Conservation (phyloP, 2,888 invertebrate species). For the Dynastes hyllus region DNA sequence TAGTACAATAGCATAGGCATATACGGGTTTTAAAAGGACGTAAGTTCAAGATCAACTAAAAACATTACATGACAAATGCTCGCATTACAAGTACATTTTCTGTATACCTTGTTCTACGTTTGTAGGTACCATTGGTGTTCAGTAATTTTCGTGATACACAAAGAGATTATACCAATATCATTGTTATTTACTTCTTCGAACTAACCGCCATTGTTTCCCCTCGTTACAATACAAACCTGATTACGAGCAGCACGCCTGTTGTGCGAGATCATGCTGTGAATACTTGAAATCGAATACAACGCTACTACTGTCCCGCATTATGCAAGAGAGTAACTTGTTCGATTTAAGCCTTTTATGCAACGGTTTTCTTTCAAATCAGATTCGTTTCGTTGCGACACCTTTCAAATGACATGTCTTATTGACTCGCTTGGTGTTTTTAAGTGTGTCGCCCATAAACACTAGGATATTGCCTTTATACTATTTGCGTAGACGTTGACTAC, state of each 20-base stretch:
- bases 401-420: constrained; percentile 25
- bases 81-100: neutral
- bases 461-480: constrained; percentile 12
- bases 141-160: constrained; percentile 26
- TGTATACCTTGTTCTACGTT: neutral
- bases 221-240: constrained; percentile 37
- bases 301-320: constrained; percentile 28
- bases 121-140: neutral
- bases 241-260: constrained; percentile 39
- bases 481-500: neutral
- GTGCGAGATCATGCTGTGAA: constrained; percentile 37
- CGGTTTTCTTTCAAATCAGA: constrained; percentile 26
- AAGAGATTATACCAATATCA: constrained; percentile 17
- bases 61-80: neutral
- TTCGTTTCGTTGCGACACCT: constrained; percentile 22
- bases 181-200: constrained; percentile 2
- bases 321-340: constrained; percentile 35
- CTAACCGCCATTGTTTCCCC: constrained; percentile 6
- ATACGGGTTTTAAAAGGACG: no score
- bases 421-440: constrained; percentile 24
- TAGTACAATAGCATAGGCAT: no score
- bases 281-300: constrained; percentile 29
- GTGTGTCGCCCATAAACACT: constrained; percentile 10
- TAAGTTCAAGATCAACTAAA: no score
- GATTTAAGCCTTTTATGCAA: constrained; percentile 36